These are phyloP conservation scores for Natator depressus DNA, from an alignment of 2,113 vertebrate species.

Conservation along the genomic window DNA sequence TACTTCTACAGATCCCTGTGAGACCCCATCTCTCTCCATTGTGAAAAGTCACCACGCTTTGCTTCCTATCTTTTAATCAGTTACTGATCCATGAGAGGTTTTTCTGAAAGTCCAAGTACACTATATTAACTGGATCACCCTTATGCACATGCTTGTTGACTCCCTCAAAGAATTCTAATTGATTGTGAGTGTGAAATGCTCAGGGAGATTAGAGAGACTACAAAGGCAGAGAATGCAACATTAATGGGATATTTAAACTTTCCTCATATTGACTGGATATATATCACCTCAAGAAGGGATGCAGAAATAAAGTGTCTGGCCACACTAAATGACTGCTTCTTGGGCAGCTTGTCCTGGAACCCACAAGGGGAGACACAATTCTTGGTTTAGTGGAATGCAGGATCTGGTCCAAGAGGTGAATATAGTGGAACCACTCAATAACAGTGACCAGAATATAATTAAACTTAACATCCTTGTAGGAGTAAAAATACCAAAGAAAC, in stretches of 20 bases:
- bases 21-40: too few species aligned
- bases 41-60: background rate
- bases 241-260: background rate
- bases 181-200: background rate
- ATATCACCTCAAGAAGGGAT: background rate
- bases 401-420: too few species aligned
- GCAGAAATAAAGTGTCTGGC: background rate
- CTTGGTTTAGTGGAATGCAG: too few species aligned
- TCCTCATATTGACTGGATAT: background rate
- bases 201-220: background rate
- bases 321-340: background rate
- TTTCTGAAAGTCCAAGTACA: background rate
- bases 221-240: background rate
- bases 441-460: too few species aligned
- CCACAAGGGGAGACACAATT: background rate
- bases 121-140: background rate
- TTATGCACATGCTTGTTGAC: background rate
- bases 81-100: background rate
- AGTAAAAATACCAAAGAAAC: too few species aligned
- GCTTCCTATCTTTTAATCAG: background rate
- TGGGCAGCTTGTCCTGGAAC: background rate
- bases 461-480: too few species aligned
- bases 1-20: background rate
- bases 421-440: too few species aligned
- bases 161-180: background rate